Evolutionary conservation across 1,140 invertebrate species (phyloP).

Genomic region (Dendrolimus kikuchii): DNA sequence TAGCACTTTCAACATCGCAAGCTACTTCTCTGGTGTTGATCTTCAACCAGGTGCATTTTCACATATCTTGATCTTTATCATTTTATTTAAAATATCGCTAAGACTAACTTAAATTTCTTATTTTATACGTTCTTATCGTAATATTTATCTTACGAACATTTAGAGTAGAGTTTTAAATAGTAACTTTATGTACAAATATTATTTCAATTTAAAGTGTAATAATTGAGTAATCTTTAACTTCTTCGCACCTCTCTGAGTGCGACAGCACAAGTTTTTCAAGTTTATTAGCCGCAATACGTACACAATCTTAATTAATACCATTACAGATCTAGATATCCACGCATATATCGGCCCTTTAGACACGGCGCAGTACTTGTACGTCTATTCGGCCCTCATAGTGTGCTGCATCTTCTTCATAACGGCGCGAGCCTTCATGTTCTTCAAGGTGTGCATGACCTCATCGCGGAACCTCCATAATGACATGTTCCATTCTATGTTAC

Average conservation of each 20-base stretch:
- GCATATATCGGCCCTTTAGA: conserved; percentile 60
- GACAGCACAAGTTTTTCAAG: too few relatives aligned
- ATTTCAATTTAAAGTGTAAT: too few relatives aligned
- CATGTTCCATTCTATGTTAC: conserved; percentile 86
- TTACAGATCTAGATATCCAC: conserved; percentile 55
- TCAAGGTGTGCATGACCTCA: conserved; percentile 86
- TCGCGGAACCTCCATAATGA: conserved; percentile 85
- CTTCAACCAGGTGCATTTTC: conserved; percentile 34
- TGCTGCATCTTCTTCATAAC: conserved; percentile 73
- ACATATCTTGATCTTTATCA: neutral
- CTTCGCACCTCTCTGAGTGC: too few relatives aligned
- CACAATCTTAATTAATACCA: neutral
- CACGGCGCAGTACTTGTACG: conserved; percentile 62
- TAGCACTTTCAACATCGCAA: conserved; percentile 40
- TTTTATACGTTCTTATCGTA: too few relatives aligned
- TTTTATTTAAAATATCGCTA: neutral
- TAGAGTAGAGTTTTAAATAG: too few relatives aligned
- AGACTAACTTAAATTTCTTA: too few relatives aligned
- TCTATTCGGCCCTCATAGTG: conserved; percentile 58
- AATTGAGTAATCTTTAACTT: too few relatives aligned
- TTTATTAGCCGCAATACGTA: too few relatives aligned
- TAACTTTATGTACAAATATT: too few relatives aligned
- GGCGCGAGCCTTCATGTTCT: conserved; percentile 79
- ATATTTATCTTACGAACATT: too few relatives aligned
- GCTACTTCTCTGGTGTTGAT: conserved; percentile 52